These are phyloP conservation scores for Potamilus streckersoni DNA, from an alignment of 1,140 invertebrate species.

Conservation along the genomic window DNA sequence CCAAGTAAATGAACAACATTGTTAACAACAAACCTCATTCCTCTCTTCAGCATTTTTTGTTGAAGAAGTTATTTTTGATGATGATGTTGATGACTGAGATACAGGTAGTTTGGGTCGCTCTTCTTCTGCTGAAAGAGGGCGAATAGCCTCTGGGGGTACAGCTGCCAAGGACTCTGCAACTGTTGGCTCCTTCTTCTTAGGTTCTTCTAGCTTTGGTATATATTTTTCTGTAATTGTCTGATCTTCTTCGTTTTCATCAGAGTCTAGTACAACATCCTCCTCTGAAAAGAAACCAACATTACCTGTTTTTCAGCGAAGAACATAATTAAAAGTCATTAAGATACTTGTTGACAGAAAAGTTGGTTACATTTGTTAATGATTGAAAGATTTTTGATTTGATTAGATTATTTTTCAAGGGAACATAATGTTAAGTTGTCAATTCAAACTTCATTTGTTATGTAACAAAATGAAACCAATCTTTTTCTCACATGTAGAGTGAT, in stretches of 20 bases:
- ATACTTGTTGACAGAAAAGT: no score
- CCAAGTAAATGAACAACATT: no score
- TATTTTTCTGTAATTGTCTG: conserved; percentile 3
- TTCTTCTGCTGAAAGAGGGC: conserved; percentile 31
- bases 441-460: no score
- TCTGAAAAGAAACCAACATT: conserved; percentile 10
- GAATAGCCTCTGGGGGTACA: conserved; percentile 21
- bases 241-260: conserved; percentile 40
- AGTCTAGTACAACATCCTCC: conserved; percentile 56
- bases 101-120: conserved; percentile 51
- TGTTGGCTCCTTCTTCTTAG: conserved; percentile 11
- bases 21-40: no score
- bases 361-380: no score
- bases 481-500: no score
- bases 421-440: no score
- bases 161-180: conserved; percentile 9
- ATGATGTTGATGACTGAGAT: conserved; percentile 41
- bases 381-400: no score
- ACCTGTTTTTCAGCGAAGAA: neutral
- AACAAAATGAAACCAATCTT: no score
- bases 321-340: neutral
- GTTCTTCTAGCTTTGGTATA: conserved; percentile 2
- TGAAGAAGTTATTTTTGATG: no score
- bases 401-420: no score
- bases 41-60: no score